phyloP scores from a whole-genome alignment of 2,113 vertebrate genomes.

The Rhizomys pruinosus region DNA sequence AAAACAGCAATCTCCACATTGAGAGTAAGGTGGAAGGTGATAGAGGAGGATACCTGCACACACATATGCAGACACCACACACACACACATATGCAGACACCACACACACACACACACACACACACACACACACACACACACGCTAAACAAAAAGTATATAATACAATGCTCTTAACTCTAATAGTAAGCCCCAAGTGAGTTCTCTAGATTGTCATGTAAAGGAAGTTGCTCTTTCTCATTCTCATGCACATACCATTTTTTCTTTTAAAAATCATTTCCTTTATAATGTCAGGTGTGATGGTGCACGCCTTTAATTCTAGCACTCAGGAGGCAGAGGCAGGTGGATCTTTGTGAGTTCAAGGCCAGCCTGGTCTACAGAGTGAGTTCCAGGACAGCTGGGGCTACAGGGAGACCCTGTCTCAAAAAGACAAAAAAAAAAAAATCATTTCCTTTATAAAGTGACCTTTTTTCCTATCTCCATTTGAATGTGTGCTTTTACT shows the following conservation, averaged over 20 bases:
- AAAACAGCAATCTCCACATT: background rate
- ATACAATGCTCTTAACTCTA: background rate
- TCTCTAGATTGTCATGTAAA: constrained; percentile 1
- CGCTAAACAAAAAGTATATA: background rate
- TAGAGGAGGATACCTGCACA: background rate
- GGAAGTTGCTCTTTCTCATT: background rate
- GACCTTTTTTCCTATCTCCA: background rate
- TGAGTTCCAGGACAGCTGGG: too few relatives aligned
- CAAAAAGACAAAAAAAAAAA: too few relatives aligned
- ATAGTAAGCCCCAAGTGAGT: background rate
- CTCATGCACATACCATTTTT: background rate
- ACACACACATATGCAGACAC: background rate
- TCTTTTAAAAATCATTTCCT: background rate
- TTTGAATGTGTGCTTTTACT: constrained; percentile 7
- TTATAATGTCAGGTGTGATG: too few relatives aligned
- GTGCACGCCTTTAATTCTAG: too few relatives aligned
- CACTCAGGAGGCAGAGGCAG: too few relatives aligned
- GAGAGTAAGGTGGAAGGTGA: background rate
- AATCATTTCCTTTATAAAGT: constrained; percentile 10
- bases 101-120: background rate
- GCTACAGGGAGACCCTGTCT: too few relatives aligned
- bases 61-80: too few relatives aligned
- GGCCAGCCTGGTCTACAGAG: too few relatives aligned
- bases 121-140: background rate
- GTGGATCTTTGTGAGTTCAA: too few relatives aligned